phyloP scores from a whole-genome alignment of 2,113 vertebrate genomes.

The Microcebus griseorufus region DNA sequence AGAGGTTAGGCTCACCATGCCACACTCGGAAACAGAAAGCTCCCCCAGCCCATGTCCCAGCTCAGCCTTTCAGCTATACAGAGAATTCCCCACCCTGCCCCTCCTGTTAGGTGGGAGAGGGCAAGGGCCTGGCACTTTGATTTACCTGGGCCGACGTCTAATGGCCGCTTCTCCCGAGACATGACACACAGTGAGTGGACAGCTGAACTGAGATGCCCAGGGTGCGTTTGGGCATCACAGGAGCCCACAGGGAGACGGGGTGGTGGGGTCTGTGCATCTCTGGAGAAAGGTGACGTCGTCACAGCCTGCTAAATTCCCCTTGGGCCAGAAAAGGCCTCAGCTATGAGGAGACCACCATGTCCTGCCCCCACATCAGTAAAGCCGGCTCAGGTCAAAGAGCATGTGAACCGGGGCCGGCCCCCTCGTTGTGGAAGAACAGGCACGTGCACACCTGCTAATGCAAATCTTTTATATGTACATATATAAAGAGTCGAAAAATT shows the following conservation, averaged over 20 bases:
- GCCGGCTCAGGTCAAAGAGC: neutral
- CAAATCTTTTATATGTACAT: neutral
- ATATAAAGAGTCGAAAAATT: neutral
- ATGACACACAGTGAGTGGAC: neutral
- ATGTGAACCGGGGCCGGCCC: rapidly evolving
- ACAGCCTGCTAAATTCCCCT: neutral
- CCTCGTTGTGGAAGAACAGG: neutral
- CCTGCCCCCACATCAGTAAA: neutral
- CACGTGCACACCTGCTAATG: neutral
- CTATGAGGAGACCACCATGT: neutral
- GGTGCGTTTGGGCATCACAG: neutral
- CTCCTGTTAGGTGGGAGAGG: neutral
- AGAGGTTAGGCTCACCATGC: neutral
- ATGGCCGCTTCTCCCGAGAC: neutral
- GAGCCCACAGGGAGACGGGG: too few relatives aligned
- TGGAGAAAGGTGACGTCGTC: neutral
- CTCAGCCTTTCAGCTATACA: neutral
- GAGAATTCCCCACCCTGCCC: neutral
- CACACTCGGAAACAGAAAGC: neutral
- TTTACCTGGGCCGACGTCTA: neutral
- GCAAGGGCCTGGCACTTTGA: too few relatives aligned
- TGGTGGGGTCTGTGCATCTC: neutral
- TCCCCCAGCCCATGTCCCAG: neutral
- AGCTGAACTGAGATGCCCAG: neutral
- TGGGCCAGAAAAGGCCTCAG: neutral